A percentile compares a stretch with the other conserved stretches of the same genome.
phyloP scores from a whole-genome alignment of 2,888 invertebrate genomes.

The Agriopis marginaria region DNA sequence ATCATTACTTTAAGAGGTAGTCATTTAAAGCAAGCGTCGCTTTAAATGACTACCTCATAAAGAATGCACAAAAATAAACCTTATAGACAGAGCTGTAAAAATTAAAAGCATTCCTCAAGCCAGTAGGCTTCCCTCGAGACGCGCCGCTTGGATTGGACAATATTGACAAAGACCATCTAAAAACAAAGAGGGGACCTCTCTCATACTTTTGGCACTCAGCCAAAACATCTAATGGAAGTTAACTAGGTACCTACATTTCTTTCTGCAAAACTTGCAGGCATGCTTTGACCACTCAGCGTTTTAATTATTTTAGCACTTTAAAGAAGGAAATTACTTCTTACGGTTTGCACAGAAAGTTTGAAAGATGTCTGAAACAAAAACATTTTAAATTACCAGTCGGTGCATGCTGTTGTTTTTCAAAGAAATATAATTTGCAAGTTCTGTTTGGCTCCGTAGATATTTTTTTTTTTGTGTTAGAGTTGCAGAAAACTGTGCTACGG shows the following conservation, averaged over 20 bases:
- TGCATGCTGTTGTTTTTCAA: neutral
- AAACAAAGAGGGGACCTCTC: constrained; percentile 62
- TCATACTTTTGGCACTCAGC: constrained; percentile 61
- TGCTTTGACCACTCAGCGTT: constrained; percentile 30
- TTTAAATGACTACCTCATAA: neutral
- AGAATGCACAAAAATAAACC: neutral
- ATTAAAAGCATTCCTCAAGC: constrained; percentile 21
- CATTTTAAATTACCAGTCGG: constrained; percentile 13
- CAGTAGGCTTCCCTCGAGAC: constrained; percentile 10
- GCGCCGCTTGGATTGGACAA: constrained; percentile 54
- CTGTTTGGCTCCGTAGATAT: constrained; percentile 5
- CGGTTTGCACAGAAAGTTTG: constrained; percentile 9
- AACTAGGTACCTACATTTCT: constrained; percentile 53
- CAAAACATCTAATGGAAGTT: constrained; percentile 57
- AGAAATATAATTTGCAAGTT: constrained; percentile 18
- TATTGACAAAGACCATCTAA: constrained; percentile 63
- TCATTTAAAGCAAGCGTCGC: too few relatives aligned
- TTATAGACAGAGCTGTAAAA: constrained; percentile 8
- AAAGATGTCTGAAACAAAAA: constrained; percentile 20
- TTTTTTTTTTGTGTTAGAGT: constrained; percentile 12
- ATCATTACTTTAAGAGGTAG: too few relatives aligned
- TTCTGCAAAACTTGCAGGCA: constrained; percentile 35
- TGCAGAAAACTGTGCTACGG: neutral
- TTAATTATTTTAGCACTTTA: constrained; percentile 23
- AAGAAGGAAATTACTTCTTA: constrained; percentile 21